Evolutionary conservation across 1,140 invertebrate species (phyloP), one percentile per base, ranked within the genome.

Genomic region (Ylistrum balloti): DNA sequence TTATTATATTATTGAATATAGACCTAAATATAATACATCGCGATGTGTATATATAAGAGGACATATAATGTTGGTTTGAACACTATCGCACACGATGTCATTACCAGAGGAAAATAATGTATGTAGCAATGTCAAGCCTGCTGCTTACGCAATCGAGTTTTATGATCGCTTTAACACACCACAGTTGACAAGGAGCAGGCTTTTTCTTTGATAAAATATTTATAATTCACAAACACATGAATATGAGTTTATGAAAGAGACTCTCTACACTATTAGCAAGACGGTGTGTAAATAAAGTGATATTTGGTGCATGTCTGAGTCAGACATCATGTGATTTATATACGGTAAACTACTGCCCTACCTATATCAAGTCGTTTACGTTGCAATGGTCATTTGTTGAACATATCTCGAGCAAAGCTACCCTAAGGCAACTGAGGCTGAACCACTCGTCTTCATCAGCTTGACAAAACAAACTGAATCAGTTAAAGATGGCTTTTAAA

Each of bases 71-170:
- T 9, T n/a, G 56, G n/a, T 28, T 74, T 74, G 56, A 74, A 28
- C 56, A 74, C 56, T 3, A 74, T 17, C 22, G 28, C 56, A 7
- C n/a, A 74, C 22, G 13, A 74, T 1, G n/a, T 28, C n/a, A 74
- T 74, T 28, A 28, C 22, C 9, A 28, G 45, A 20, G 13, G 22
- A 48, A 10, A 48, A 17, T 17, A 48, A 48, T 48, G 45, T 74
- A 9, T n/a, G 28, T n/a, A 74, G 56, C 28, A 5, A 74, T 74
- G 17, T 1, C n/a, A 0, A 9, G n/a, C 2, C 28, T 3, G 28
- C 22, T 74, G 56, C 56, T 74, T 74, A 74, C 56, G 56, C 56
- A 74, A 74, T 74, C 56, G 17, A 28, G 41, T 74, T 74, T 74
- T 74, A 74, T n/a, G 56, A 28, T 3, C 56, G 5, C 28, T 74